Evolutionary conservation across 1,140 invertebrate species (phyloP).

Genomic region (Diprion similis): DNA sequence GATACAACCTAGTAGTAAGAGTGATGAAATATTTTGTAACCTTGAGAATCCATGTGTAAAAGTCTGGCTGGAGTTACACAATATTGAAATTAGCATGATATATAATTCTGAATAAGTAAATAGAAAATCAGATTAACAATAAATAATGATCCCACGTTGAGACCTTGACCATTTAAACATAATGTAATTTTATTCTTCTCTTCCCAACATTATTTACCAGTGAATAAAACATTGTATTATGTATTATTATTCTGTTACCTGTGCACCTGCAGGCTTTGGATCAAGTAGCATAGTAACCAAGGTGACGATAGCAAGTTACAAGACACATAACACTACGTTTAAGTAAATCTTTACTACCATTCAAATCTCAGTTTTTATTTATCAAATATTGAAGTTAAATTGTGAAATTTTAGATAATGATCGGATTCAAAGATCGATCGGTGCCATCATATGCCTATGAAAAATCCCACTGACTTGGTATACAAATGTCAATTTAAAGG

Average conservation of each 20-base stretch:
- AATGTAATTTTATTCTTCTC: not conserved
- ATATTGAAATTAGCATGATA: not conserved
- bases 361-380: too few relatives aligned
- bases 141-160: not conserved
- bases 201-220: too few relatives aligned
- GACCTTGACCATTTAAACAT: not conserved
- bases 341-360: too few relatives aligned
- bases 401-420: not conserved
- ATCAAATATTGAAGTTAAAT: not conserved
- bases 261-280: not conserved
- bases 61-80: not conserved
- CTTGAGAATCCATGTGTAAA: not conserved
- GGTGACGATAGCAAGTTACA: not conserved
- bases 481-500: too few relatives aligned
- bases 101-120: not conserved
- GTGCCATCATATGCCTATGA: not conserved
- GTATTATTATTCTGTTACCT: not conserved
- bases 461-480: not conserved
- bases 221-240: not conserved
- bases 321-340: too few relatives aligned
- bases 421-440: not conserved
- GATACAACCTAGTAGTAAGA: not conserved
- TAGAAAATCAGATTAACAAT: not conserved
- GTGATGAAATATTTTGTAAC: slow-evolving; percentile 4
- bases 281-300: not conserved